Conservation (phyloP, 2,113 vertebrate genomes). For the Falcunculus frontatus region DNA sequence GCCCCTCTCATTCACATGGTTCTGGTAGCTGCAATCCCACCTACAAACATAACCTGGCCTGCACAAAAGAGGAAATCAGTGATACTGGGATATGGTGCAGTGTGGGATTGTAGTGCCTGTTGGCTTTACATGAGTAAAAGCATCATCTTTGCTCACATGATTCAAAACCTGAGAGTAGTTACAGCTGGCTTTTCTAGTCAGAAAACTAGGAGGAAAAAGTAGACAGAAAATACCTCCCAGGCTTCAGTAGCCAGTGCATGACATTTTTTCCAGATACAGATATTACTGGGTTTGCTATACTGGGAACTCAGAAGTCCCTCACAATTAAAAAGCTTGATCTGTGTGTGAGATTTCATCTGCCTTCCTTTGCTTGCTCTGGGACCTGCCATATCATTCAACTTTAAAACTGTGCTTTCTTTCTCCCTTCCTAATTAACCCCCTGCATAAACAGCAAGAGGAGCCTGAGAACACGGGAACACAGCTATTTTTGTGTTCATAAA, state of each 20-base stretch:
- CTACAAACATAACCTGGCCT: background rate
- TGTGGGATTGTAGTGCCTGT: fast-evolving
- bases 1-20: background rate
- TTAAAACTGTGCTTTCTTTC: background rate
- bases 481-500: background rate
- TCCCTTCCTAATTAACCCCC: background rate
- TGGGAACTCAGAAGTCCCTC: background rate
- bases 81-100: background rate
- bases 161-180: background rate
- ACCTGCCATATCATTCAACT: background rate
- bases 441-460: background rate
- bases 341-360: background rate
- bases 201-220: background rate
- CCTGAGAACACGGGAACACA: background rate
- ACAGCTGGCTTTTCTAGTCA: background rate
- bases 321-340: background rate
- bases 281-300: background rate
- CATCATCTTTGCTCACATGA: fast-evolving
- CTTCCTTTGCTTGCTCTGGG: background rate
- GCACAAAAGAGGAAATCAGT: background rate
- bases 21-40: background rate
- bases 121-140: background rate
- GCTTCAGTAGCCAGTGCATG: background rate
- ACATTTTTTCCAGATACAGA: background rate
- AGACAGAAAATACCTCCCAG: background rate